These are phyloP conservation scores for Deroptyus accipitrinus DNA, from an alignment of 2,113 vertebrate genomes.

Conservation along the genomic window DNA sequence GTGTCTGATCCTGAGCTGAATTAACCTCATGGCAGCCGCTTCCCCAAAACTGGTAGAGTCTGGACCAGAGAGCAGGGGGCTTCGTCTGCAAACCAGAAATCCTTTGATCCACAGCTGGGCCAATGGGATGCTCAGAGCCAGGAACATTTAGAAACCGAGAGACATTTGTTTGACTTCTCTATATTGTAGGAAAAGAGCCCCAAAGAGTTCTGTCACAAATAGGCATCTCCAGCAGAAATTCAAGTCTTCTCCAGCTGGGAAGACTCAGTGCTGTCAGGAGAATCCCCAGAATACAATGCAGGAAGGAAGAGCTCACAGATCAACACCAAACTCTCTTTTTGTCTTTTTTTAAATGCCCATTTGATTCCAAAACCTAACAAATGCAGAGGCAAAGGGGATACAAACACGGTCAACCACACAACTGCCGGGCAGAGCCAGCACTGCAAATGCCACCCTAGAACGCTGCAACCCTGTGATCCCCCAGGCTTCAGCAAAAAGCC, in stretches of 20 bases:
- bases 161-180: neutral
- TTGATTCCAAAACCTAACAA: neutral
- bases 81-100: neutral
- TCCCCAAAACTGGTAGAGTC: neutral
- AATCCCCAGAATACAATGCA: neutral
- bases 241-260: neutral
- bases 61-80: neutral
- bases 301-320: neutral
- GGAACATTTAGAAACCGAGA: rapidly evolving
- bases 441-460: neutral
- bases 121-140: rapidly evolving
- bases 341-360: neutral
- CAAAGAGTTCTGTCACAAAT: neutral
- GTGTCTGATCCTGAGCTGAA: neutral
- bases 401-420: neutral
- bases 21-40: neutral
- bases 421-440: rapidly evolving
- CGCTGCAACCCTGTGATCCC: rapidly evolving
- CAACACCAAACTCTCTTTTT: neutral
- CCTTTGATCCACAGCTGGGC: neutral
- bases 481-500: neutral
- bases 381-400: neutral
- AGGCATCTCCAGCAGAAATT: neutral
- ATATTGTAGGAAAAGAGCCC: neutral
- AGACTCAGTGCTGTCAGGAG: neutral